Evolutionary conservation across 2,797 vertebrate genomes (phyloP).

Genomic region (Gadopsis bispinosus): DNA sequence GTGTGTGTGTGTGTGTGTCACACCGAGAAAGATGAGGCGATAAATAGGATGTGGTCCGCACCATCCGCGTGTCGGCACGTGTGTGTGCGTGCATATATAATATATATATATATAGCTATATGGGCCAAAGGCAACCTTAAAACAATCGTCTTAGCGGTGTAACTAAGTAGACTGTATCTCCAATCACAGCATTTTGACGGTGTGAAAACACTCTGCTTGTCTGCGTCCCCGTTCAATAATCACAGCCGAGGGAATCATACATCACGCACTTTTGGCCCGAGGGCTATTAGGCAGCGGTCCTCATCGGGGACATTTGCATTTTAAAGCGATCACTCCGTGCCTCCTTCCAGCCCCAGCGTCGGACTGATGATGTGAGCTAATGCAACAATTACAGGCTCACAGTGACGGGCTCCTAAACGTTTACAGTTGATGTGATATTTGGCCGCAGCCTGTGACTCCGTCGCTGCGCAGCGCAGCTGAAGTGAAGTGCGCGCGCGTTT

Average conservation of each 20-base stretch:
- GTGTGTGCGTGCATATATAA: slow-evolving; percentile 2
- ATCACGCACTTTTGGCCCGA: slow-evolving; percentile 81
- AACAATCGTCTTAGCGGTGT: slow-evolving; percentile 43
- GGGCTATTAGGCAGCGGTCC: slow-evolving; percentile 80
- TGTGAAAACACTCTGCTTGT: slow-evolving; percentile 44
- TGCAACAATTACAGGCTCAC: slow-evolving; percentile 66
- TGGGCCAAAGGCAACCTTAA: slow-evolving; percentile 42
- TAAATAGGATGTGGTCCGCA: slow-evolving; percentile 36
- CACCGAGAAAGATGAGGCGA: slow-evolving; percentile 1
- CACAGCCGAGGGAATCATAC: slow-evolving; percentile 82
- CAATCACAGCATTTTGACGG: slow-evolving; percentile 43
- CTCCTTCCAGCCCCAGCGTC: slow-evolving; percentile 65
- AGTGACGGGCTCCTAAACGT: slow-evolving; percentile 38
- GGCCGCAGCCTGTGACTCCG: slow-evolving; percentile 47
- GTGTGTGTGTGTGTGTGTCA: too few species aligned
- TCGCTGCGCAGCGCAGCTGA: too few species aligned
- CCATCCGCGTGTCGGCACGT: slow-evolving; percentile 19
- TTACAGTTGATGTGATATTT: slow-evolving; percentile 62
- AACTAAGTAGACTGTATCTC: slow-evolving; percentile 44
- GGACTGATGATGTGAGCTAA: slow-evolving; percentile 59
- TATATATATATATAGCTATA: background rate
- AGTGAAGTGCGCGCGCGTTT: too few species aligned
- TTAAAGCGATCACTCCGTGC: slow-evolving; percentile 74
- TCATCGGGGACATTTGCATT: slow-evolving; percentile 82
- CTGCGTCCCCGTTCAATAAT: slow-evolving; percentile 83